Evolutionary conservation across 2,113 vertebrate genomes (phyloP).

Genomic region (Hylia prasina): DNA sequence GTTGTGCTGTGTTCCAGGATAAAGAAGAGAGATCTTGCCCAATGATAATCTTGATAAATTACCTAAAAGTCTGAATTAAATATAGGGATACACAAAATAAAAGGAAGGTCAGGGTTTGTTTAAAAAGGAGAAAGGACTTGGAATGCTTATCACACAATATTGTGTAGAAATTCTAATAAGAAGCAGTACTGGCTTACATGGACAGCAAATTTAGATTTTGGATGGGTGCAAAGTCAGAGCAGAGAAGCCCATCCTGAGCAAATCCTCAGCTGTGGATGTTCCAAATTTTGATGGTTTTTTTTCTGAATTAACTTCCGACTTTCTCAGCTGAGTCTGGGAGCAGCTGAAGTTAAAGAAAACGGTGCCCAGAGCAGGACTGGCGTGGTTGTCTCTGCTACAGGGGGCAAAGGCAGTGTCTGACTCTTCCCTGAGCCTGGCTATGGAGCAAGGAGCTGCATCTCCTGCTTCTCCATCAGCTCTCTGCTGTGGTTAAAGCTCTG

Average conservation of each 20-base stretch:
- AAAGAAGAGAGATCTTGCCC: background rate
- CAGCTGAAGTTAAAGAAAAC: background rate
- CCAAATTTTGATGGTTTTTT: background rate
- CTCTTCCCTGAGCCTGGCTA: background rate
- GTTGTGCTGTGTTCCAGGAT: background rate
- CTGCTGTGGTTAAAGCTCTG: background rate
- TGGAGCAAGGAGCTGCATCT: background rate
- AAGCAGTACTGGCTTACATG: background rate
- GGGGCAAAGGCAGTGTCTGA: rapidly evolving
- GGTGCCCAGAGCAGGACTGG: background rate
- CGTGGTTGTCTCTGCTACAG: background rate
- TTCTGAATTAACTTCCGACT: background rate
- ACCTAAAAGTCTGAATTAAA: background rate
- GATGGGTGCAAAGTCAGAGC: background rate
- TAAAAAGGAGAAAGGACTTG: background rate
- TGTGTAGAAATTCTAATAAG: background rate
- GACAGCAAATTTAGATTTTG: background rate
- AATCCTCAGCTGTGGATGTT: background rate
- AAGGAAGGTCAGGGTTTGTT: background rate
- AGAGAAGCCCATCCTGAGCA: background rate
- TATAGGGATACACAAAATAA: background rate
- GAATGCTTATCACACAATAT: background rate
- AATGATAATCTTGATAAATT: background rate
- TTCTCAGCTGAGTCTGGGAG: background rate
- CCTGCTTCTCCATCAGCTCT: background rate